Evolutionary conservation across 2,113 vertebrate genomes (phyloP).

Genomic region (Diadophis punctatus): DNA sequence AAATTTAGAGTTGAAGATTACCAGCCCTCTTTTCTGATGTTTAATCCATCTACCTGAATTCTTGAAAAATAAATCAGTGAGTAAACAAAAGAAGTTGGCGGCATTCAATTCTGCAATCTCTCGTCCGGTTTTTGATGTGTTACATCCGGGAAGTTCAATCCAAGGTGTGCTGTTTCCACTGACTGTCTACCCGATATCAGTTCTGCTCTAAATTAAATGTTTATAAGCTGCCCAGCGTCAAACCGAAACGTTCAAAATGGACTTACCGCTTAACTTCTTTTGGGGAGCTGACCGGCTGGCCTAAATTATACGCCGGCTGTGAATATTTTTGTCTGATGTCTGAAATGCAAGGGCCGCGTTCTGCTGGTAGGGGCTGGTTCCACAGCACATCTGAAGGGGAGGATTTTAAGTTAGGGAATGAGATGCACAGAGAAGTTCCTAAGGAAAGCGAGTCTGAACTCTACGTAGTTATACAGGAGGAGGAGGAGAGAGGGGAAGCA

Average conservation of each 20-base stretch:
- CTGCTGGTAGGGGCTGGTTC: constrained; percentile 67
- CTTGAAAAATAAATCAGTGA: neutral
- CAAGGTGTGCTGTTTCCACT: neutral
- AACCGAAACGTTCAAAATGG: neutral
- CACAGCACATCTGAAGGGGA: constrained; percentile 65
- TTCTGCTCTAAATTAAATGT: neutral
- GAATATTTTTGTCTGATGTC: constrained; percentile 70
- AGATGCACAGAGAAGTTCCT: neutral
- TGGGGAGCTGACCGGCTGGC: constrained; percentile 59
- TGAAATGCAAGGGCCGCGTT: constrained; percentile 1
- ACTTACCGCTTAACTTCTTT: constrained; percentile 78
- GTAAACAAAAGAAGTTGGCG: too few relatives aligned
- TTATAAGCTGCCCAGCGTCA: neutral
- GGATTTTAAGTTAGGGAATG: neutral
- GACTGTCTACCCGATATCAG: too few relatives aligned
- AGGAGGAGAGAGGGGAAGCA: too few relatives aligned
- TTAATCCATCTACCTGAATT: neutral
- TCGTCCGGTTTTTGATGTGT: too few relatives aligned
- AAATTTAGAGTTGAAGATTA: neutral
- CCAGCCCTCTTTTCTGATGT: neutral
- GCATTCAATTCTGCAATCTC: neutral
- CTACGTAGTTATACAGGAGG: neutral
- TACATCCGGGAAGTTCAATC: neutral
- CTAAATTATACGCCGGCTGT: constrained; percentile 64
- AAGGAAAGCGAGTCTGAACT: neutral